A percentile compares a stretch with the other conserved stretches of the same genome.
phyloP scores from a whole-genome alignment of 2,797 vertebrate species.

The Cheirogaleus major region DNA sequence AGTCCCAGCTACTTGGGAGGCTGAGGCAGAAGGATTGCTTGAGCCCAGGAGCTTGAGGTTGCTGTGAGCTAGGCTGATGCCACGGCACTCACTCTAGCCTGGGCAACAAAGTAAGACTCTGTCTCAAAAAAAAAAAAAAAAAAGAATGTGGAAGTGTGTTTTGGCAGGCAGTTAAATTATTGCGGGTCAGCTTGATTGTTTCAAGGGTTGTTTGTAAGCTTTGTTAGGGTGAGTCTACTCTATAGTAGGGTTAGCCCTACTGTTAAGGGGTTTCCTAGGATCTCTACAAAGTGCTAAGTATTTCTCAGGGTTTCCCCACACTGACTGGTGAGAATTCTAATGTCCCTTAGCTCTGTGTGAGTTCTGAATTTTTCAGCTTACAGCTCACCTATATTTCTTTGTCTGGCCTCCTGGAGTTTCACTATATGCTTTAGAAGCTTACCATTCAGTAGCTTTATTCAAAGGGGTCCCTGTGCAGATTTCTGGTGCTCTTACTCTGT shows the following conservation, averaged over 20 bases:
- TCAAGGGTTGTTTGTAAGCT: neutral
- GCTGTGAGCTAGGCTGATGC: too few species aligned
- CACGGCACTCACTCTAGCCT: too few species aligned
- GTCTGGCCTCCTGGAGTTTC: neutral
- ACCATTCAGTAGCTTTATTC: neutral
- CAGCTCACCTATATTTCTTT: neutral
- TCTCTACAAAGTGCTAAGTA: neutral
- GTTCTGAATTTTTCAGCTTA: neutral
- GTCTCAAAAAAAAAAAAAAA: too few species aligned
- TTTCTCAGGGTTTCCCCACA: neutral
- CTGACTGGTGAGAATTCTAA: neutral
- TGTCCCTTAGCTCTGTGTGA: neutral
- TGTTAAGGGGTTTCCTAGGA: neutral
- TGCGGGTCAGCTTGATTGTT: neutral
- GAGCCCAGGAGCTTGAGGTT: too few species aligned
- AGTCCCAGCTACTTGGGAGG: too few species aligned
- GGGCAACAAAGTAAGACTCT: too few species aligned
- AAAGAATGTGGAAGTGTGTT: neutral
- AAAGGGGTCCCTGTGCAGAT: neutral
- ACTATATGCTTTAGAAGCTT: neutral
- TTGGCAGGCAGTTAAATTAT: neutral
- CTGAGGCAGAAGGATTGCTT: too few species aligned
- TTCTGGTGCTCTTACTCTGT: neutral
- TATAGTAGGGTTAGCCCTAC: neutral
- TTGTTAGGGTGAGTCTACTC: neutral